phyloP scores from a whole-genome alignment of 2,113 vertebrate genomes.

The Centrocercus urophasianus region DNA sequence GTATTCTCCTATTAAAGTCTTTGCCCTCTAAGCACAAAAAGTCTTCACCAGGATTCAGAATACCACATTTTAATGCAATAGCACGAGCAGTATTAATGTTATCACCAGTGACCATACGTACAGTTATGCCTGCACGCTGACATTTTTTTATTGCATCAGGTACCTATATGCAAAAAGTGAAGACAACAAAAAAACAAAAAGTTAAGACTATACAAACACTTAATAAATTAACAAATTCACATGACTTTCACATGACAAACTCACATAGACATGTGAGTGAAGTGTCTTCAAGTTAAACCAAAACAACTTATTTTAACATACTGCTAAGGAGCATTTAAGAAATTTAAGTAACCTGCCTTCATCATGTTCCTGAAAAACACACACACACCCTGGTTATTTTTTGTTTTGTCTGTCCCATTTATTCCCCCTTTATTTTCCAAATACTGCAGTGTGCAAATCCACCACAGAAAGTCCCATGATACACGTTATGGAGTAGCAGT shows the following conservation, averaged over 20 bases:
- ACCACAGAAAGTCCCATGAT: not conserved
- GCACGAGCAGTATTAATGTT: conserved; percentile 98
- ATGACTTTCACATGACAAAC: no score
- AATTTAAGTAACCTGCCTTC: not conserved
- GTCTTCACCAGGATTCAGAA: conserved; percentile 94
- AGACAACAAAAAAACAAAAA: accelerated
- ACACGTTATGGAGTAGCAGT: not conserved
- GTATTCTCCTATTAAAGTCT: conserved; percentile 98
- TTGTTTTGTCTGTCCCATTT: not conserved
- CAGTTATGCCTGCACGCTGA: conserved; percentile 96
- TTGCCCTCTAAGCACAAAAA: conserved; percentile 97
- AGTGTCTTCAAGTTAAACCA: not conserved
- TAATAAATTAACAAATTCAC: not conserved
- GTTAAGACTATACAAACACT: not conserved
- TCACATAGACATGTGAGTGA: not conserved
- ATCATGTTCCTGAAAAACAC: not conserved
- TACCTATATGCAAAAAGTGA: conserved; percentile 78
- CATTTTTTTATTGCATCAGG: conserved; percentile 97
- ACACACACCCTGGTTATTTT: not conserved
- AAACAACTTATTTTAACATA: not conserved
- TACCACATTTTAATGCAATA: conserved; percentile 95
- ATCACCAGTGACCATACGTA: conserved; percentile 98
- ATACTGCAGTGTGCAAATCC: not conserved
- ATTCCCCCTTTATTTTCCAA: not conserved
- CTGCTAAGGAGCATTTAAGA: not conserved